A percentile compares a stretch with the other conserved stretches of the same genome.
phyloP scores from a whole-genome alignment of 1,140 invertebrate species.

The Drosophila gunungcola region DNA sequence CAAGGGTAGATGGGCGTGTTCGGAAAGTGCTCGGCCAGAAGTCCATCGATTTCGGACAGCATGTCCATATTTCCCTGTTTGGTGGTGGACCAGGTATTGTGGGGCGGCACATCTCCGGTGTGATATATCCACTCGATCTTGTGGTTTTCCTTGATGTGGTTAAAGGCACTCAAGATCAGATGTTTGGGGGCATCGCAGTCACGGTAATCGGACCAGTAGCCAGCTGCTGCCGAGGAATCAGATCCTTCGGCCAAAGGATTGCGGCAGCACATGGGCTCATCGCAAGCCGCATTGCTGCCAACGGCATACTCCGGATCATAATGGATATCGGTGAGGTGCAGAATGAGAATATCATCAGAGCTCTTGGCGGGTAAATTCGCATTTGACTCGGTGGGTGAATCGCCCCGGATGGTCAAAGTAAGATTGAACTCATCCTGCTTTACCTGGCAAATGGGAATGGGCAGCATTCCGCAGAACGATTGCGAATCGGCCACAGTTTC shows the following conservation, averaged over 20 bases:
- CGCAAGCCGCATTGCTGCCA: conserved; percentile 87
- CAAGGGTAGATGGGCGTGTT: conserved; percentile 89
- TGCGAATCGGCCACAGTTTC: conserved; percentile 56
- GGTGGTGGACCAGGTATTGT: conserved; percentile 93
- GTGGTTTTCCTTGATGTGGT: conserved; percentile 86
- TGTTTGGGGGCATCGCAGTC: conserved; percentile 90
- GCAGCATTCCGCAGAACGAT: conserved; percentile 71
- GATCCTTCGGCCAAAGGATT: conserved; percentile 30
- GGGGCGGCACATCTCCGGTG: conserved; percentile 93
- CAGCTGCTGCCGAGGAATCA: conserved; percentile 83
- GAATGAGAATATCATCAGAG: conserved; percentile 85
- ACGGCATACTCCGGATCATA: conserved; percentile 90
- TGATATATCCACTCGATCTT: conserved; percentile 91
- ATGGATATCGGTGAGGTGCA: conserved; percentile 94
- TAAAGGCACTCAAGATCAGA: conserved; percentile 87
- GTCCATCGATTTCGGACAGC: conserved; percentile 86
- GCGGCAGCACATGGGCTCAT: conserved; percentile 92
- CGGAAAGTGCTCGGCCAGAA: conserved; percentile 88
- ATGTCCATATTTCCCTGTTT: conserved; percentile 87
- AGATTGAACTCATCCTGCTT: conserved; percentile 56
- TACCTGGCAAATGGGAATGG: conserved; percentile 62
- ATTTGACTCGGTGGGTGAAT: conserved; percentile 43
- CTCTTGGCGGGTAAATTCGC: conserved; percentile 35
- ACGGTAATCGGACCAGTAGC: conserved; percentile 91
- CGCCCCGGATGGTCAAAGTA: conserved; percentile 49